Evolutionary conservation across 2,797 vertebrate genomes (phyloP).

Genomic region (Ctenosaura bakeri): DNA sequence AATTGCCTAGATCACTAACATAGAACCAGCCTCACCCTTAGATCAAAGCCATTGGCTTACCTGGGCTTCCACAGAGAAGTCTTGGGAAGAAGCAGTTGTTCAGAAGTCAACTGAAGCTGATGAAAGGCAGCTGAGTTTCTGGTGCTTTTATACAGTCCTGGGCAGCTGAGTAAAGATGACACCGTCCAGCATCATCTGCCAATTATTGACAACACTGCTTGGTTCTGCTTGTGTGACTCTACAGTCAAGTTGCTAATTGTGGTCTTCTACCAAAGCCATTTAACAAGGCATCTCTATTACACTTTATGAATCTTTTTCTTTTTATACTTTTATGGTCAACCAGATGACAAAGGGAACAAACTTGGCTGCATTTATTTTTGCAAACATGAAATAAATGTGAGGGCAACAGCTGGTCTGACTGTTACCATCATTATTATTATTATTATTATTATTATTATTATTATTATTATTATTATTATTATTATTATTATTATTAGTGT

Average conservation of each 20-base stretch:
- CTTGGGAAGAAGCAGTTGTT: constrained; percentile 5
- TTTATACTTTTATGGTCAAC: neutral
- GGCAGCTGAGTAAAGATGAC: neutral
- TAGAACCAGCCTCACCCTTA: too few relatives aligned
- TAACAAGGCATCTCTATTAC: neutral
- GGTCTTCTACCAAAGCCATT: neutral
- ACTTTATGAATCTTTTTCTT: neutral
- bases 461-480: too few relatives aligned
- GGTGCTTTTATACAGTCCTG: neutral
- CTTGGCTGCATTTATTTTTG: neutral
- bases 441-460: too few relatives aligned
- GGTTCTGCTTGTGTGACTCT: neutral
- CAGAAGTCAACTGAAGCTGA: neutral
- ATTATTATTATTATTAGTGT: too few relatives aligned
- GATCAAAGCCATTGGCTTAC: neutral
- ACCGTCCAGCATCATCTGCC: neutral
- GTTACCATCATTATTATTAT: too few relatives aligned
- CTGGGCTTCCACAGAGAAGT: neutral
- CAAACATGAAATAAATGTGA: neutral
- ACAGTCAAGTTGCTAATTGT: neutral
- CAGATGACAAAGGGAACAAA: neutral
- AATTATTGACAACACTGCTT: neutral
- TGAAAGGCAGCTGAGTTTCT: neutral
- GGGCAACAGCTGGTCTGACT: too few relatives aligned
- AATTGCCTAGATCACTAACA: too few relatives aligned